Evolutionary conservation across 2,113 vertebrate species (phyloP), one percentile per base, ranked within the genome.

Genomic region (Sterna hirundo): DNA sequence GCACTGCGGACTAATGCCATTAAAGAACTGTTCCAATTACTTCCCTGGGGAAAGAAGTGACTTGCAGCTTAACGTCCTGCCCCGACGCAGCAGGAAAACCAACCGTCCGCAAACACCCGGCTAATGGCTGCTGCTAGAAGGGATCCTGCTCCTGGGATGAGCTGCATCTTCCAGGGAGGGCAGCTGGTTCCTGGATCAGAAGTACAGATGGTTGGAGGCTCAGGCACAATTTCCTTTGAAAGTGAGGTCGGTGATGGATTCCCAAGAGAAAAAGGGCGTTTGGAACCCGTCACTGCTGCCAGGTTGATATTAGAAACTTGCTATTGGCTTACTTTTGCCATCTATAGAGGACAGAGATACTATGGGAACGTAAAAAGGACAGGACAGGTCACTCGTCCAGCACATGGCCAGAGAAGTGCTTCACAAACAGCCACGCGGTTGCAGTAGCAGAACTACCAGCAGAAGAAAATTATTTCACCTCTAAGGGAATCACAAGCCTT

Each of bases 1-100:
- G 93, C 85, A 66, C 22, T 1, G 92, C 25, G 30, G 62, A 18
- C 94, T 84, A 68, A 51, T 81, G 96, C 78, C 47, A 34, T 84
- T 93, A 42, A 88, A 85, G 94, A 96, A 61, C 90, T 77, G 94
- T 95, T 96, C 98, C 98, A 96, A 80, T 98, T 98, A 88, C 97
- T 97, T 96, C 98, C 98, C 97, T 82, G 95, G 97, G 97, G 98
- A 97, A 95, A 92, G 83, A 71, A 93, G 51, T 54, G 93, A 94
- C 93, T 96, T 95, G 97, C 86, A 92, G 96, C 87, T 96, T 76
- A 98, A 97, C 81, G 32, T 78, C 65, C 89, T 83, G 90, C 13
- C 85, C 75, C 10, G 9, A 47, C 94, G 13, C 96, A 97, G 97
- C 97, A 46, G 97, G 96, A 88, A 89, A 96, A 92, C 83, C 97